These are phyloP conservation scores for Nemurella pictetii DNA, from an alignment of 2,888 invertebrate genomes.

Conservation along the genomic window DNA sequence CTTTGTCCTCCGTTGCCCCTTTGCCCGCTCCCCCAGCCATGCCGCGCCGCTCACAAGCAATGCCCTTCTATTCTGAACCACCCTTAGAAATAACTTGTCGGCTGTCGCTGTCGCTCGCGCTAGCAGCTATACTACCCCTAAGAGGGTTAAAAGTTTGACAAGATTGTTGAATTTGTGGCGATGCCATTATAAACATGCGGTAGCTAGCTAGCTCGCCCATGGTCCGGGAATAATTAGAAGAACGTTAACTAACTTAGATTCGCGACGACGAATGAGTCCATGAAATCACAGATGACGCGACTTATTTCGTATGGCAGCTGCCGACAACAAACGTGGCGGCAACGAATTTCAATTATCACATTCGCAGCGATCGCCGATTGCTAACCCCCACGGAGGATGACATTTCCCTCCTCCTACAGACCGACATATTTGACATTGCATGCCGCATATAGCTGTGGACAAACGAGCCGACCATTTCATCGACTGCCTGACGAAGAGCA, in stretches of 20 bases:
- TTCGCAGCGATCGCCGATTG: background rate
- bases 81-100: slow-evolving; percentile 31
- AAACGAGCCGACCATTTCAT: background rate
- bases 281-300: background rate
- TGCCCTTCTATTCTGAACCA: background rate
- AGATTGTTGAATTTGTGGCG: slow-evolving; percentile 24
- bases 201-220: background rate
- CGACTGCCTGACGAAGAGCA: background rate
- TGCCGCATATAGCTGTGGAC: background rate
- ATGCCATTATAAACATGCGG: slow-evolving; percentile 10
- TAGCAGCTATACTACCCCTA: background rate
- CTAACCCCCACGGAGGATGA: background rate
- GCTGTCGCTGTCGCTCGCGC: background rate
- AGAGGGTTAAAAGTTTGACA: slow-evolving; percentile 24
- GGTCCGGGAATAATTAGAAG: background rate
- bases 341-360: background rate
- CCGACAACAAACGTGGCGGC: too few species aligned
- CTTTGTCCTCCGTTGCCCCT: background rate
- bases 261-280: background rate
- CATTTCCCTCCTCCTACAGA: too few species aligned
- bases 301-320: background rate
- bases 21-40: background rate
- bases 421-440: background rate
- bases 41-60: background rate
- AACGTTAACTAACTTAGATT: background rate